Conservation (phyloP, 2,888 invertebrate species). For the Oxytorus armatus region DNA sequence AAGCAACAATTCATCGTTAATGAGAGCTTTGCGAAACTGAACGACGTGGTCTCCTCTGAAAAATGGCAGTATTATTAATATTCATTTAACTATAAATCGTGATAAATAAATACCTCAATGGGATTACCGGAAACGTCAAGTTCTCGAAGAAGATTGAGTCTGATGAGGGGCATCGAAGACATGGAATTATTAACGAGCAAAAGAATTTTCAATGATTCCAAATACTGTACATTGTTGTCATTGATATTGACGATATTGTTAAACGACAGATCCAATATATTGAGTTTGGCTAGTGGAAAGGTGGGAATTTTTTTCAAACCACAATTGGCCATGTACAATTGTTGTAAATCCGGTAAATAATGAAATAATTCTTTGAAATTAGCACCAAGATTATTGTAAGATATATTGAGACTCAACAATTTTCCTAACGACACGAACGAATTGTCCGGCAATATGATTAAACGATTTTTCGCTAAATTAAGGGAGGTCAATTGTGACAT, state of each 20-base stretch:
- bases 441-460: constrained; percentile 94
- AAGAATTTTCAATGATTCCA: constrained; percentile 90
- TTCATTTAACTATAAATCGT: too few species aligned
- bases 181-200: constrained; percentile 92
- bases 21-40: background rate
- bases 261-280: constrained; percentile 91
- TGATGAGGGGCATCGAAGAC: constrained; percentile 90
- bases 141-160: constrained; percentile 89
- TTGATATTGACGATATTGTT: constrained; percentile 90
- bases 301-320: constrained; percentile 92
- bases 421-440: constrained; percentile 93
- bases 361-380: constrained; percentile 93
- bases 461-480: constrained; percentile 92
- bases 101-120: constrained; percentile 85
- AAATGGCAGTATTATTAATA: too few species aligned
- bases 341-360: constrained; percentile 92
- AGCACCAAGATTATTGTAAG: constrained; percentile 92
- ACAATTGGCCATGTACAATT: constrained; percentile 91
- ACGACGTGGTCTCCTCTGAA: too few species aligned
- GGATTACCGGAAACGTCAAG: constrained; percentile 94
- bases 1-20: background rate
- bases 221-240: constrained; percentile 89
- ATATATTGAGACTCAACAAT: constrained; percentile 92
- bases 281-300: constrained; percentile 91
- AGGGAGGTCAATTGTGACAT: constrained; percentile 92